Conservation (phyloP, 2,797 vertebrate genomes). For the Clamator glandarius region DNA sequence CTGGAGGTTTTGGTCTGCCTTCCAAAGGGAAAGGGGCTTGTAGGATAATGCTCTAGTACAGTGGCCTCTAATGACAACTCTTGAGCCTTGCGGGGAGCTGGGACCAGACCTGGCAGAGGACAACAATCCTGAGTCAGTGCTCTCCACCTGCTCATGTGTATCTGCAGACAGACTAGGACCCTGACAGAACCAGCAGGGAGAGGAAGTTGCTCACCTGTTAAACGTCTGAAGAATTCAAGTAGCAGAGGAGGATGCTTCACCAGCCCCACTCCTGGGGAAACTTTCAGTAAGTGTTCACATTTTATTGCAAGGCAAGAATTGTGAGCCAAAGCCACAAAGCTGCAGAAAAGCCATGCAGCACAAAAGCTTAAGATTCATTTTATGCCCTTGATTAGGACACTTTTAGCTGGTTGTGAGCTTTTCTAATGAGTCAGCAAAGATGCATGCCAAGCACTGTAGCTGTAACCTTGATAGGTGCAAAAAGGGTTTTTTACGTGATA, state of each 20-base stretch:
- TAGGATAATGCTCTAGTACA: rapidly evolving
- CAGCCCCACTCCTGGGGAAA: background rate
- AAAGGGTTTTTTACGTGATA: background rate
- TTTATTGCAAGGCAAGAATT: background rate
- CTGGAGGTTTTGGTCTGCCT: background rate
- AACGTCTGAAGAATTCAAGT: background rate
- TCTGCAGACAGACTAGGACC: background rate
- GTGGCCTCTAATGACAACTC: background rate
- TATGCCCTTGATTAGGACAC: rapidly evolving
- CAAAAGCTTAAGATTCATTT: background rate
- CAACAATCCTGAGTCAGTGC: background rate
- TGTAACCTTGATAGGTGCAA: background rate
- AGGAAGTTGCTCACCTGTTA: rapidly evolving
- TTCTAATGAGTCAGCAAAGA: background rate
- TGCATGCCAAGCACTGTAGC: background rate
- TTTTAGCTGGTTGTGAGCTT: background rate
- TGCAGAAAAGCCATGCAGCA: background rate
- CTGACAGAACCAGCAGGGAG: background rate
- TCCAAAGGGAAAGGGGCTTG: background rate
- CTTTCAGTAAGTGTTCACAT: background rate
- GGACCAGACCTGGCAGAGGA: background rate
- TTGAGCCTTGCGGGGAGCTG: background rate
- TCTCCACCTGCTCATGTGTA: background rate
- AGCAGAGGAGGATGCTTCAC: background rate
- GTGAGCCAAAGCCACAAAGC: background rate